Evolutionary conservation across 2,888 invertebrate species (phyloP).

Genomic region (Herminia tarsipennalis): DNA sequence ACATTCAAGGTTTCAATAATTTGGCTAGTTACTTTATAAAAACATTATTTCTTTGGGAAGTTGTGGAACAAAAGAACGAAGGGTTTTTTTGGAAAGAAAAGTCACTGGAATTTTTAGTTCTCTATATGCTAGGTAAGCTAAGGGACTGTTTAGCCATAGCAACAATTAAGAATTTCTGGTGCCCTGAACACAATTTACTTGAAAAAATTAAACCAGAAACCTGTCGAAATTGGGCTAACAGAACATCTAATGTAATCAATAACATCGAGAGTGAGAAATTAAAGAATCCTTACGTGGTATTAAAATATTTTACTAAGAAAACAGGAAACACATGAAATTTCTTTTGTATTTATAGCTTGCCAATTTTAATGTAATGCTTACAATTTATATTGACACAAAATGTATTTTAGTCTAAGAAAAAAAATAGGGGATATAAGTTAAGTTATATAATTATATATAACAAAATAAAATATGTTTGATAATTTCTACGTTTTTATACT

Average conservation of each 20-base stretch:
- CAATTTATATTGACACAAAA: too few species aligned
- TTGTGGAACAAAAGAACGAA: constrained; percentile 36
- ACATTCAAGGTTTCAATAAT: constrained; percentile 62
- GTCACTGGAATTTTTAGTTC: constrained; percentile 56
- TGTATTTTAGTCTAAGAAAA: too few species aligned
- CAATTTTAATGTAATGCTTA: too few species aligned
- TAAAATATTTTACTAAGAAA: constrained; percentile 48
- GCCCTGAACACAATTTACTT: constrained; percentile 59
- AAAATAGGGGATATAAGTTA: too few species aligned
- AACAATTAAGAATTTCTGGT: constrained; percentile 64
- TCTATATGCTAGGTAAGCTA: constrained; percentile 61
- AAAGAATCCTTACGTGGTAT: constrained; percentile 43
- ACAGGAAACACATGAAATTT: too few species aligned
- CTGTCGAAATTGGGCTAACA: constrained; percentile 59
- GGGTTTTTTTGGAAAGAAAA: constrained; percentile 57
- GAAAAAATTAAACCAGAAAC: constrained; percentile 59
- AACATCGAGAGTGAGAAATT: constrained; percentile 51
- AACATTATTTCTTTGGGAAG: constrained; percentile 68
- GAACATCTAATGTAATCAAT: constrained; percentile 53
- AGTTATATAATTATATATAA: too few species aligned
- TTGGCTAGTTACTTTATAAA: constrained; percentile 70
- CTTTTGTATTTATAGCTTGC: too few species aligned
- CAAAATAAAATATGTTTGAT: too few species aligned
- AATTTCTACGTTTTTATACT: too few species aligned
- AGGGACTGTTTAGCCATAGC: constrained; percentile 48